These are phyloP conservation scores for Gasteruption jaculator DNA, from an alignment of 2,888 invertebrate genomes.

Conservation along the genomic window DNA sequence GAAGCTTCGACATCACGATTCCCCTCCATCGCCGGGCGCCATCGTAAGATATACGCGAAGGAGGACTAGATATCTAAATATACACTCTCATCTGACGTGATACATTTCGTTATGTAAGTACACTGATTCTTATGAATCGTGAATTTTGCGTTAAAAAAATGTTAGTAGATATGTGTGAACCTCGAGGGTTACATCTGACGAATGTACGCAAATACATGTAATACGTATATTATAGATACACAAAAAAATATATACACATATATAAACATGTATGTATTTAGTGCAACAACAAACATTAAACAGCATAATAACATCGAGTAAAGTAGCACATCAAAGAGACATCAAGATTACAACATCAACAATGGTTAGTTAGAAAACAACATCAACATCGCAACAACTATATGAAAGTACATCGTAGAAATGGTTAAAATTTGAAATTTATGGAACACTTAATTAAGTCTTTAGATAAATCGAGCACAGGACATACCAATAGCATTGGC, in stretches of 20 bases:
- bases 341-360: slow-evolving; percentile 49
- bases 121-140: too few relatives aligned
- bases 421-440: too few relatives aligned
- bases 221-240: slow-evolving; percentile 28
- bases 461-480: slow-evolving; percentile 50
- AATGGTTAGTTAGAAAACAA: slow-evolving; percentile 43
- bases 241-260: slow-evolving; percentile 15
- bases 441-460: slow-evolving; percentile 35
- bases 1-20: too few relatives aligned
- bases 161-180: too few relatives aligned
- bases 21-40: too few relatives aligned
- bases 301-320: slow-evolving; percentile 50
- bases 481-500: slow-evolving; percentile 52
- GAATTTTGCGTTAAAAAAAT: too few relatives aligned
- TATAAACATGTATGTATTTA: slow-evolving; percentile 33
- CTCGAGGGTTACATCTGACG: too few relatives aligned
- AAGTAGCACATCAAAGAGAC: slow-evolving; percentile 51
- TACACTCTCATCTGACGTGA: too few relatives aligned
- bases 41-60: too few relatives aligned
- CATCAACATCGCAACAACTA: slow-evolving; percentile 50
- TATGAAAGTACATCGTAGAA: slow-evolving; percentile 22
- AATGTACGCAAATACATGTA: slow-evolving; percentile 21
- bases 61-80: too few relatives aligned
- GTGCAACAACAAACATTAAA: slow-evolving; percentile 52
- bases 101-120: too few relatives aligned